Evolutionary conservation across 2,888 invertebrate species (phyloP), one percentile per base, ranked within the genome.

Genomic region (Microplitis deprimator): DNA sequence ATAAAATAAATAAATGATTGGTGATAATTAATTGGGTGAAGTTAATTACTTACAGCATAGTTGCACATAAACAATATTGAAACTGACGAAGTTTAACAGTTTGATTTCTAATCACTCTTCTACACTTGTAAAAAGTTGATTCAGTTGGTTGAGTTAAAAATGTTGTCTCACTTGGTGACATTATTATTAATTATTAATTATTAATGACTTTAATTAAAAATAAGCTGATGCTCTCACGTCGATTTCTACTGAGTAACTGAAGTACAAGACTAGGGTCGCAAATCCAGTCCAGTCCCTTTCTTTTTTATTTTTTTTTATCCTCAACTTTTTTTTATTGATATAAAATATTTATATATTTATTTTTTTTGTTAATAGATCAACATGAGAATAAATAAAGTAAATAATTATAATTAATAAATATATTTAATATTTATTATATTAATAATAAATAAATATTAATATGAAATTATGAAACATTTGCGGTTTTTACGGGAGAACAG

Each of bases 1-100:
- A 50, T 62, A 3, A 60, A 68, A 61, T 40, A 29, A 29, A 29
- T 29, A 4, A 29, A 29, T 29, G 3, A 29, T 40, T 41, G 13
- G n/a, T 69, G 20, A 60, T 29, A 6, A 73, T 70, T 1, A 40
- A 60, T 50, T 8, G 13, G 40, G 6, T 40, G 29, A 7, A 72
- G 40, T 16, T 17, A 10, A 8, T 68, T 69, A 93, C 95, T 94
- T 90, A 96, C 96, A 95, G 88, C 76, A 95, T 89, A 8, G 92
- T 91, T 5, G 93, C 91, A 84, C 94, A 94, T 67, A 95, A 90
- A 82, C 93, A 94, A 86, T 95, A 95, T 84, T 95, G 95, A 84
- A 94, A 93, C 84, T 92, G 92, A 70, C 90, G 90, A 81, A 92
- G 87, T 83, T 89, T 90, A 8, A 86, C 87, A 67, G 90, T 89